phyloP scores from a whole-genome alignment of 2,888 invertebrate species.

The Andrena bicolor region DNA sequence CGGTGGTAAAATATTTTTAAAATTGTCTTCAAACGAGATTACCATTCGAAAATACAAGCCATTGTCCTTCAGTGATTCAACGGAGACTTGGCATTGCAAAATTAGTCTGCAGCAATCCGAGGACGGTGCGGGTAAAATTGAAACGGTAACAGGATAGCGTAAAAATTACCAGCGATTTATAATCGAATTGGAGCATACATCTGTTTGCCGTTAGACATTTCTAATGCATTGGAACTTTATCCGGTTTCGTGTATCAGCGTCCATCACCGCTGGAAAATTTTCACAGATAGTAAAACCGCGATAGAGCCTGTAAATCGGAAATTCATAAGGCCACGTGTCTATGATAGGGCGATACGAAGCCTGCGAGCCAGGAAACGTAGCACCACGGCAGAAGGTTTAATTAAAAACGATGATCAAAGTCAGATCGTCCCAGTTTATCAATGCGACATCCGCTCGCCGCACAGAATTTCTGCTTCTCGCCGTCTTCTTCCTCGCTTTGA shows the following conservation, averaged over 20 bases:
- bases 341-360: background rate
- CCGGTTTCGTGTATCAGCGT: background rate
- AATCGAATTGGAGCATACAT: too few relatives aligned
- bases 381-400: constrained; percentile 21
- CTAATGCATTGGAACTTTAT: background rate
- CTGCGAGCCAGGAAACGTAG: background rate
- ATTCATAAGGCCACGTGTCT: background rate
- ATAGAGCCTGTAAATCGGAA: constrained; percentile 17
- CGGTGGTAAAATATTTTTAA: too few relatives aligned
- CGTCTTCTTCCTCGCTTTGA: background rate
- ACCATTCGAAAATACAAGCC: too few relatives aligned
- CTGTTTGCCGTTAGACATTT: background rate
- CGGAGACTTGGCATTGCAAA: too few relatives aligned
- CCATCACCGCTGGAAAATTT: background rate
- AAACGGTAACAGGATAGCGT: too few relatives aligned
- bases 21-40: too few relatives aligned
- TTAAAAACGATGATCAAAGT: background rate
- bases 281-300: background rate
- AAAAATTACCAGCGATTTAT: too few relatives aligned
- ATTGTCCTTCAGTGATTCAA: too few relatives aligned
- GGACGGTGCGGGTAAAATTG: too few relatives aligned
- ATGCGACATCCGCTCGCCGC: background rate
- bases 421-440: background rate
- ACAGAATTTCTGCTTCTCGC: background rate
- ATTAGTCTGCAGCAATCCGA: too few relatives aligned